Evolutionary conservation across 2,888 invertebrate species (phyloP).

Genomic region (Taenaris catops): DNA sequence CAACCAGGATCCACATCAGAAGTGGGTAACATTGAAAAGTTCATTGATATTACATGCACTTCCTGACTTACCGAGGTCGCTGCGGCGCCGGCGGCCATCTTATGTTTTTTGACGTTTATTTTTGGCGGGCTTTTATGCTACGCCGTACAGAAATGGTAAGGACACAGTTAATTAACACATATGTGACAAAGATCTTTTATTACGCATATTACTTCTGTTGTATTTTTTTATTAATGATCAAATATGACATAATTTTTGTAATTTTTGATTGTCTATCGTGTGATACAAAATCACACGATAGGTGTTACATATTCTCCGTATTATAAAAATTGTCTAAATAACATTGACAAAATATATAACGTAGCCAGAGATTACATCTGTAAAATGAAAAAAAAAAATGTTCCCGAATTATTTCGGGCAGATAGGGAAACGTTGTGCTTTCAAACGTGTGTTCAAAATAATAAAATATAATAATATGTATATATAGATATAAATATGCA

Average conservation of each 20-base stretch:
- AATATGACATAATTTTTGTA: conserved; percentile 8
- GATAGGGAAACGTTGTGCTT: too few species aligned
- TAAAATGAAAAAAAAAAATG: too few species aligned
- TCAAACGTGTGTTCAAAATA: too few species aligned
- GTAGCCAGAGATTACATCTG: too few species aligned
- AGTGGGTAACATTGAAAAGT: conserved; percentile 74
- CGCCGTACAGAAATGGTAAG: conserved; percentile 36
- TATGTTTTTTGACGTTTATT: conserved; percentile 74
- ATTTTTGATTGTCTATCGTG: too few species aligned
- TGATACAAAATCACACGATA: too few species aligned
- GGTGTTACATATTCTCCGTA: too few species aligned
- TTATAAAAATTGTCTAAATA: too few species aligned
- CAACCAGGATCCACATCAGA: conserved; percentile 48
- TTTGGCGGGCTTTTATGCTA: conserved; percentile 57
- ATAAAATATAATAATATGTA: too few species aligned
- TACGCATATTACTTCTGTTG: conserved; percentile 5
- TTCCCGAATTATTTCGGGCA: too few species aligned
- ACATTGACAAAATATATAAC: too few species aligned
- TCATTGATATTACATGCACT: conserved; percentile 76
- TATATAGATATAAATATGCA: too few species aligned
- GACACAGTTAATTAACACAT: conserved; percentile 10
- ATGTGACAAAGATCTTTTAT: conserved; percentile 12
- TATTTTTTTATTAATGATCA: conserved; percentile 2
- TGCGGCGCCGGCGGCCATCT: conserved; percentile 56
- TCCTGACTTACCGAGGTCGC: conserved; percentile 64